Evolutionary conservation across 2,888 invertebrate genomes (phyloP), one percentile per base, ranked within the genome.

Genomic region (Lacanobia oleracea): DNA sequence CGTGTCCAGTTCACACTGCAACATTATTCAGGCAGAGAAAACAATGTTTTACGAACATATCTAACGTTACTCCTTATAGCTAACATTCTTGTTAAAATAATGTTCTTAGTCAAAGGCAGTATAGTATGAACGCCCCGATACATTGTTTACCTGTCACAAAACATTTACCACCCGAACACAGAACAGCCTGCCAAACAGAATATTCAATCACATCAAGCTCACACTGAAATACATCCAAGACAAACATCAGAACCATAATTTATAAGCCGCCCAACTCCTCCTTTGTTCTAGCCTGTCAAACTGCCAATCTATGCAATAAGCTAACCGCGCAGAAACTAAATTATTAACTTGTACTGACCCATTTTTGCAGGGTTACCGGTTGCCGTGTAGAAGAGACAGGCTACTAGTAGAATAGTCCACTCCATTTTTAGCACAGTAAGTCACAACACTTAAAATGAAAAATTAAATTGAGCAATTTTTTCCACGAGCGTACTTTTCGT

Each of bases 301-400:
- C 90, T 90, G 89, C 88, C 89, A 90, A 90, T 90, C 90, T 88
- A 88, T 88, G 86, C 88, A 88, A 89, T 89, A 89, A 88, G 83
- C 89, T 82, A 88, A 88, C 88, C 88, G 83, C 82, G 82, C 85
- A 84, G 85, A 90, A 91, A 91, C 89, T 91, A 91, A 91, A 92
- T 92, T 90, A 93, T 91, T 91, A 90, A 91, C 84, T 85, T 85
- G 86, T 90, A 94, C 95, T 94, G 88, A 95, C 95, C 95, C 92
- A 94, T 94, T 94, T 96, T 96, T 72, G 95, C 94, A 70, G 95
- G 95, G 89, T 95, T 95, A 77, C 92, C 93, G 75, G 86, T 86
- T 77, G 87, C 94, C 74, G 89, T 83, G 77, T 84, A 87, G 81
- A 91, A 85, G 79, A 91, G 78, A 85, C 87, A 89, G 69, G 90